These are phyloP conservation scores for Ceratina australensis DNA, from an alignment of 1,140 invertebrate genomes.

Conservation along the genomic window DNA sequence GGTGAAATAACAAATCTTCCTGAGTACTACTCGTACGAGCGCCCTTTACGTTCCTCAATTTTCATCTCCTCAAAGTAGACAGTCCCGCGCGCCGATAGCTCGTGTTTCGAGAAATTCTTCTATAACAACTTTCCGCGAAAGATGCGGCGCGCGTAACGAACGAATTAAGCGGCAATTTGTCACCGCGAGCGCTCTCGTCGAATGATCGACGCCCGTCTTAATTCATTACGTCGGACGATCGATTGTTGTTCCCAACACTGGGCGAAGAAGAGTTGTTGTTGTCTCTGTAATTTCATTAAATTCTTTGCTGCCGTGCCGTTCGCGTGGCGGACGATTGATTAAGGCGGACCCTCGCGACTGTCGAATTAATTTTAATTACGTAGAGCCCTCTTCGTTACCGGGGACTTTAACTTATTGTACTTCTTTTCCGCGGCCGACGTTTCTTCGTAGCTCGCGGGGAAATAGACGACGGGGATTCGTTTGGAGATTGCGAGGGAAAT, in stretches of 20 bases:
- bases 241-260: background rate
- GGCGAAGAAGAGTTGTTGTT: conserved; percentile 40
- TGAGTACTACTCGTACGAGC: background rate
- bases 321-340: conserved; percentile 31
- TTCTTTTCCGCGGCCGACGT: background rate
- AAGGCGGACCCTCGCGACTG: conserved; percentile 15
- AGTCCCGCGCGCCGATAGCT: too few species aligned
- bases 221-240: conserved; percentile 38
- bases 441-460: conserved; percentile 10
- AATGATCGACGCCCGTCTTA: conserved; percentile 40
- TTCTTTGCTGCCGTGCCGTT: conserved; percentile 11
- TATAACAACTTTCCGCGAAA: too few species aligned
- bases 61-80: too few species aligned
- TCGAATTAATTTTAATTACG: conserved; percentile 53
- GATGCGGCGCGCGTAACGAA: background rate
- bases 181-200: background rate
- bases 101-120: too few species aligned
- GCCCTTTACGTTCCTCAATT: background rate
- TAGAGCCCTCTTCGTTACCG: conserved; percentile 3
- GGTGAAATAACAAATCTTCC: background rate
- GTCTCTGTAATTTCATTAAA: conserved; percentile 36
- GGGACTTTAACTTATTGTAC: conserved; percentile 16
- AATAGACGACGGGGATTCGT: conserved; percentile 2
- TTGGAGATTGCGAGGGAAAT: background rate
- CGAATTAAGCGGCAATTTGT: background rate